Conservation (phyloP, 2,888 invertebrate species). For the Laothoe populi region DNA sequence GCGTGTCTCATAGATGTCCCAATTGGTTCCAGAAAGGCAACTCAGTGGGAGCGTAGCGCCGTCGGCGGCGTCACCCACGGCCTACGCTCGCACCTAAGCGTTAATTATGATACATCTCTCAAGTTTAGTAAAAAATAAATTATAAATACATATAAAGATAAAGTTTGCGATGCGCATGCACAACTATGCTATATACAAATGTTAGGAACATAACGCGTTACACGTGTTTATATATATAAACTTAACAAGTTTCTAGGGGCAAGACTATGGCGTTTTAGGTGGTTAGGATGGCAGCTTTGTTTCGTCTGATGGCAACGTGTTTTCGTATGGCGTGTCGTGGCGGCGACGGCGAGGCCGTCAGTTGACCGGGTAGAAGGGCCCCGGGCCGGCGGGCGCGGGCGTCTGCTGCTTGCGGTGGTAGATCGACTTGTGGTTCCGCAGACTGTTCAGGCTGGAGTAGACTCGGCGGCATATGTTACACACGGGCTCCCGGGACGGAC, state of each 20-base stretch:
- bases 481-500: slow-evolving; percentile 94
- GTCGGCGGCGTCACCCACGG: slow-evolving; percentile 34
- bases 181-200: slow-evolving; percentile 83
- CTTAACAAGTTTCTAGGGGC: slow-evolving; percentile 80
- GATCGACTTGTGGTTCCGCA: slow-evolving; percentile 96
- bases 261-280: slow-evolving; percentile 81
- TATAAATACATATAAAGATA: slow-evolving; percentile 73
- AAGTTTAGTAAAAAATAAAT: slow-evolving; percentile 61
- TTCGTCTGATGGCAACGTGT: slow-evolving; percentile 71
- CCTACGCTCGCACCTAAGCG: slow-evolving; percentile 63
- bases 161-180: slow-evolving; percentile 81
- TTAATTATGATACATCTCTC: slow-evolving; percentile 46
- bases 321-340: slow-evolving; percentile 66
- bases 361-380: slow-evolving; percentile 78
- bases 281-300: slow-evolving; percentile 79
- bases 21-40: slow-evolving; percentile 81
- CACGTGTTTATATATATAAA: slow-evolving; percentile 59
- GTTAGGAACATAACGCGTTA: slow-evolving; percentile 83
- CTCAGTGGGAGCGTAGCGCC: slow-evolving; percentile 44
- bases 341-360: slow-evolving; percentile 63
- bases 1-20: slow-evolving; percentile 83
- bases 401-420: slow-evolving; percentile 94
- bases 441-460: slow-evolving; percentile 95
- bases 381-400: slow-evolving; percentile 70
- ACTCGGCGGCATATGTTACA: slow-evolving; percentile 97